Evolutionary conservation across 2,888 invertebrate genomes (phyloP), one percentile per base, ranked within the genome.

Genomic region (Notodonta ziczac): DNA sequence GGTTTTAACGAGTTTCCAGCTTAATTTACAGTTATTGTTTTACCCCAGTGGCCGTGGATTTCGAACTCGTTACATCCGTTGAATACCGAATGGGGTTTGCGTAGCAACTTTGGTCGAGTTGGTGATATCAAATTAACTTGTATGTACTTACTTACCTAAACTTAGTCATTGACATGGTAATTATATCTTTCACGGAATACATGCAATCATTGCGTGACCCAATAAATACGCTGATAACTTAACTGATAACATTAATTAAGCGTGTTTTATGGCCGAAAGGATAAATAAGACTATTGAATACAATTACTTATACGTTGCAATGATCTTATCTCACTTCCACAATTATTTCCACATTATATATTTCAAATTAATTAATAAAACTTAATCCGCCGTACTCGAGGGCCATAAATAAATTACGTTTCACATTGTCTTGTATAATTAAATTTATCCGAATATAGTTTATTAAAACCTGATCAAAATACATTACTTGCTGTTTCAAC

Each of bases 11-110:
- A 92, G 90, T 90, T 91, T 88, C 78, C 75, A 86, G 86, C 72
- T 88, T 88, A 90, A 90, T 91, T 91, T 90, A 90, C 89, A 84
- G 89, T 88, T 91, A 91, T 92, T 90, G 90, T 91, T 91, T 86
- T 81, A 87, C 84, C 86, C 88, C 73, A 77, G 81, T 78, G 80
- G 80, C 80, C 76, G 80, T 80, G 81, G 82, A 85, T 85, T 85
- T 81, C 70, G 80, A 81, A 78, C 80, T 83, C 76, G 81, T 80
- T 80, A 82, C 83, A 77, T 77, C 76, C 73, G 76, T 74, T 79
- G 83, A 86, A 87, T 84, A 82, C 74, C 73, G 74, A 83, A 82
- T 78, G 73, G 76, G 76, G 79, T 80, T 35, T 7, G 35, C 7
- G 35, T 35, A 35, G 35, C 5, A 35, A 35, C 35, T 35, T 35